These are phyloP conservation scores for Hemiprocne comata DNA, from an alignment of 2,113 vertebrate genomes.

Conservation along the genomic window DNA sequence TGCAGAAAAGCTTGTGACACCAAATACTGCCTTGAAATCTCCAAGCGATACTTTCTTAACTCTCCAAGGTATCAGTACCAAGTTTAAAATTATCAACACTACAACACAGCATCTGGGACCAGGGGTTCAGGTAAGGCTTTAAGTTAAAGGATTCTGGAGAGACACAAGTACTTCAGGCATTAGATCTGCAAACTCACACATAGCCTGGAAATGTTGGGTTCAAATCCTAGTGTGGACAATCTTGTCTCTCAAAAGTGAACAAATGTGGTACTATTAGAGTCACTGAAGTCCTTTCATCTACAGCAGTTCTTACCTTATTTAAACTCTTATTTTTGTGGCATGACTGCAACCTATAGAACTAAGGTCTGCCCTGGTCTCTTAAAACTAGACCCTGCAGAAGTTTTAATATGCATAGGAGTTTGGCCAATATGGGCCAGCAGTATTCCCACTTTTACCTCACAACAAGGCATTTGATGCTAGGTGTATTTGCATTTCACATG, in stretches of 20 bases:
- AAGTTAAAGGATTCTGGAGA: neutral
- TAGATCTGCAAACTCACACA: neutral
- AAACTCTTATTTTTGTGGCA: neutral
- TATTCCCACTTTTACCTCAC: neutral
- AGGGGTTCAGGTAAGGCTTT: conserved; percentile 42
- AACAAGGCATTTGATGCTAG: neutral
- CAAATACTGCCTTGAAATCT: neutral
- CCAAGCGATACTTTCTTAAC: neutral
- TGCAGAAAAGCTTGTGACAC: neutral
- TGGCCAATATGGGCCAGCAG: neutral
- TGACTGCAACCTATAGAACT: neutral
- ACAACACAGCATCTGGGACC: neutral
- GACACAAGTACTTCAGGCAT: neutral
- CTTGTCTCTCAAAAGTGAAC: neutral
- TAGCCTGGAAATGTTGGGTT: neutral
- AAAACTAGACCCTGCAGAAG: neutral
- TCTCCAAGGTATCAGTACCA: neutral
- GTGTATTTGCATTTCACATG: neutral
- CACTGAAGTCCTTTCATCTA: neutral
- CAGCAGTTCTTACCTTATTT: neutral
- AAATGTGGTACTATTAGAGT: neutral
- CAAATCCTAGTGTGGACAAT: neutral
- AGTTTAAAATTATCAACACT: neutral
- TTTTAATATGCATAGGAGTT: neutral
- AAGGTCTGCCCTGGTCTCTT: neutral